phyloP scores from a whole-genome alignment of 1,140 invertebrate species.

The Hylyphantes graminicola region DNA sequence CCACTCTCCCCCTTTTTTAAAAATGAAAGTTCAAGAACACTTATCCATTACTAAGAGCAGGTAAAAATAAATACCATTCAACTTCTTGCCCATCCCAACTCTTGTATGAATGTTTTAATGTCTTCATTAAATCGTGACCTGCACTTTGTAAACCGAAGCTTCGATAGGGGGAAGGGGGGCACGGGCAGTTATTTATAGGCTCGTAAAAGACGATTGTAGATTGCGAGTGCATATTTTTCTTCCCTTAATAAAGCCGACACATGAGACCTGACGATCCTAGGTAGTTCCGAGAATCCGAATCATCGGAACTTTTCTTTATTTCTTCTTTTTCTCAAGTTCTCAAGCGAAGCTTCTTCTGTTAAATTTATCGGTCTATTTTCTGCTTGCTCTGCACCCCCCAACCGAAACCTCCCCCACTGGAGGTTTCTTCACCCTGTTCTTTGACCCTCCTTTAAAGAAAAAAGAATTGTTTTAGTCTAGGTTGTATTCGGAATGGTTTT shows the following conservation, averaged over 20 bases:
- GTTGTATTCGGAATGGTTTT: background rate
- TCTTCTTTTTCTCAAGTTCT: slow-evolving; percentile 26
- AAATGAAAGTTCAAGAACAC: no score
- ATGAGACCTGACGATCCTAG: slow-evolving; percentile 6
- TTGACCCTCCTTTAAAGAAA: background rate
- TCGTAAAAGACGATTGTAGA: slow-evolving; percentile 52
- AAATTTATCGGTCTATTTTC: slow-evolving; percentile 52
- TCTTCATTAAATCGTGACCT: slow-evolving; percentile 56
- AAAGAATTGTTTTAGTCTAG: background rate
- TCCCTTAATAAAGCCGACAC: slow-evolving; percentile 33
- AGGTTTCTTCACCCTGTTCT: background rate
- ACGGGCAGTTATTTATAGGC: slow-evolving; percentile 50
- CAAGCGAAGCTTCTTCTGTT: slow-evolving; percentile 7
- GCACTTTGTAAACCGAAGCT: background rate
- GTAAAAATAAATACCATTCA: no score
- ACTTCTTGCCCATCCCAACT: background rate
- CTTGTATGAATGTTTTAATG: slow-evolving; percentile 42
- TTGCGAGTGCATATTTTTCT: slow-evolving; percentile 50
- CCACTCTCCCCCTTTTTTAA: no score
- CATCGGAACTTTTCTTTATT: slow-evolving; percentile 38
- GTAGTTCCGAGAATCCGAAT: background rate
- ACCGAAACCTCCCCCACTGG: background rate
- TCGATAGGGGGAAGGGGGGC: background rate
- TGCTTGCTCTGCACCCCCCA: slow-evolving; percentile 26
- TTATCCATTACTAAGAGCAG: no score